Percentiles rank a stretch among this genome's conserved stretches.
Conservation (phyloP, 2,888 invertebrate species). For the Drosophila algonquin region DNA sequence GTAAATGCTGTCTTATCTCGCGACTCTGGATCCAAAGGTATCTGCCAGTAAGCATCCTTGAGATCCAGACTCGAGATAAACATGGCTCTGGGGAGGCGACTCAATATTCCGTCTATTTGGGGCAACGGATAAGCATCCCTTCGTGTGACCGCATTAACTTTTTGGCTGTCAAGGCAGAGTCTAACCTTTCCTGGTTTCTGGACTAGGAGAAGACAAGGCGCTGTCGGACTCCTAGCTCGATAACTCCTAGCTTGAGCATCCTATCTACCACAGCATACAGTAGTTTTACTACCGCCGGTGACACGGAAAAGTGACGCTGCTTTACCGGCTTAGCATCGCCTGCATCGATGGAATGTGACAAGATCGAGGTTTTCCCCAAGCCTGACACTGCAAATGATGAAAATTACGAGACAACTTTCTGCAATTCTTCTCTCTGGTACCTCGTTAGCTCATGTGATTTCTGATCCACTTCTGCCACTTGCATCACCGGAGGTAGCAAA, state of each 20-base stretch:
- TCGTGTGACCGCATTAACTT: constrained; percentile 1
- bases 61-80: too few relatives aligned
- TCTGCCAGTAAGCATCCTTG: constrained; percentile 4
- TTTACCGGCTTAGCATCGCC: too few relatives aligned
- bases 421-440: too few relatives aligned
- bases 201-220: background rate
- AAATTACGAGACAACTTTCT: too few relatives aligned
- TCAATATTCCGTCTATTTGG: constrained; percentile 2
- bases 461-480: too few relatives aligned
- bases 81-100: background rate
- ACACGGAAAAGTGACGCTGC: too few relatives aligned
- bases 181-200: constrained; percentile 12
- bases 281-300: background rate
- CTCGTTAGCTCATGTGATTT: too few relatives aligned
- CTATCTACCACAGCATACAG: background rate
- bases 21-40: background rate
- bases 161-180: constrained; percentile 5
- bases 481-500: too few relatives aligned
- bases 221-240: background rate
- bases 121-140: constrained; percentile 8
- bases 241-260: background rate
- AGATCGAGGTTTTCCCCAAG: too few relatives aligned
- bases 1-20: constrained; percentile 5
- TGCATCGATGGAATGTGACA: too few relatives aligned
- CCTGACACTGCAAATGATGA: too few relatives aligned